These are phyloP conservation scores for Dasypogon diadema DNA, from an alignment of 2,888 invertebrate species.

Conservation along the genomic window DNA sequence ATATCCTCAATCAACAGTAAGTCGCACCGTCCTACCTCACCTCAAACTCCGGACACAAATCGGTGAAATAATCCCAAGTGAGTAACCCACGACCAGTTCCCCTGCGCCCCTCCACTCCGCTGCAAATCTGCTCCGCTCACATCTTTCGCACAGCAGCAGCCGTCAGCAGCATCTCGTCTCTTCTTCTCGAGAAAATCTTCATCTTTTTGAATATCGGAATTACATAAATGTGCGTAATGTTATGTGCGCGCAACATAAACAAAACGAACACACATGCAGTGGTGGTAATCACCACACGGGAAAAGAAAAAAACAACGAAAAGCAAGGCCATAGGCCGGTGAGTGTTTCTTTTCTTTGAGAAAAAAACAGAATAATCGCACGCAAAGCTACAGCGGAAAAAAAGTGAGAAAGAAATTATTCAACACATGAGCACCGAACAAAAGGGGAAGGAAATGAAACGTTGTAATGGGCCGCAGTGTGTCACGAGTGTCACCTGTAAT, in stretches of 20 bases:
- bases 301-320: constrained; percentile 4
- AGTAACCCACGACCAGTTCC: too few species aligned
- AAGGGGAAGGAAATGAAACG: constrained; percentile 37
- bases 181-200: constrained; percentile 13
- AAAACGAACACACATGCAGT: constrained; percentile 21
- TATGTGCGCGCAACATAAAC: constrained; percentile 63
- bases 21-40: neutral
- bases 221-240: constrained; percentile 68
- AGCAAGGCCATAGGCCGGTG: constrained; percentile 15
- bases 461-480: constrained; percentile 52
- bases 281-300: neutral
- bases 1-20: neutral
- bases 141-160: constrained; percentile 17
- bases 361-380: neutral
- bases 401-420: constrained; percentile 40
- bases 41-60: too few species aligned
- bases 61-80: too few species aligned
- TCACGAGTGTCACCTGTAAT: constrained; percentile 52
- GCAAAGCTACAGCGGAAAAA: neutral
- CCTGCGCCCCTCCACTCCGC: neutral
- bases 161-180: constrained; percentile 22
- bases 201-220: constrained; percentile 57
- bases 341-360: constrained; percentile 2
- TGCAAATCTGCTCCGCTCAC: neutral
- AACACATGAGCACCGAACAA: constrained; percentile 12